Percentiles rank a stretch among this genome's conserved stretches.
phyloP scores from a whole-genome alignment of 2,797 vertebrate genomes.

The Siniperca scherzeri region DNA sequence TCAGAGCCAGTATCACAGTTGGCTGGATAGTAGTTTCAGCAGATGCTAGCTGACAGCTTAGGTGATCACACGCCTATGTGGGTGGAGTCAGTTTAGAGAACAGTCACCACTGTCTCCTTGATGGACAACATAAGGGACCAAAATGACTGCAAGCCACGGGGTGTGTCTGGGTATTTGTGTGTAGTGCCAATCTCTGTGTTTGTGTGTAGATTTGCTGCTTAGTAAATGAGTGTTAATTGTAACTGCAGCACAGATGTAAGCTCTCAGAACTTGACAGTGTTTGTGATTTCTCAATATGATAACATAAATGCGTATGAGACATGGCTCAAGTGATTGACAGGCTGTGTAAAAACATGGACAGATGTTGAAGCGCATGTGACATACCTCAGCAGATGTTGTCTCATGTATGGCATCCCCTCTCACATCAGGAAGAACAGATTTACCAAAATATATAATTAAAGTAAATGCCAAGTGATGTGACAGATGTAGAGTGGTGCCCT shows the following conservation, averaged over 20 bases:
- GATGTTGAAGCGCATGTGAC: conserved; percentile 84
- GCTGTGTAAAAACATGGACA: conserved; percentile 80
- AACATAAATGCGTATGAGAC: conserved; percentile 66
- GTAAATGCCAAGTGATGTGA: conserved; percentile 80
- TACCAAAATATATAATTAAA: conserved; percentile 88
- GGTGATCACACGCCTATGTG: conserved; percentile 83
- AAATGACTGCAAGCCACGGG: conserved; percentile 83
- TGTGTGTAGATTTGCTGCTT: conserved; percentile 45
- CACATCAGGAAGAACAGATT: conserved; percentile 88
- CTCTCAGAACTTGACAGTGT: conserved; percentile 66
- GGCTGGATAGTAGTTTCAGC: conserved; percentile 81
- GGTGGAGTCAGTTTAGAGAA: conserved; percentile 83
- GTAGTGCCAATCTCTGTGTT: conserved; percentile 70
- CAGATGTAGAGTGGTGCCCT: conserved; percentile 83
- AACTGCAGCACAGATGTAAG: conserved; percentile 65
- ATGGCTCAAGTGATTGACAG: conserved; percentile 80
- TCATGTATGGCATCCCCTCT: conserved; percentile 81
- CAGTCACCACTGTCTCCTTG: conserved; percentile 82
- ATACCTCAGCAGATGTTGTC: conserved; percentile 86
- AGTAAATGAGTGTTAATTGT: conserved; percentile 65
- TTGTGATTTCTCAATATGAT: conserved; percentile 64
- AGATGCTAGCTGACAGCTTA: conserved; percentile 86
- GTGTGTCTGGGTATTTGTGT: conserved; percentile 76
- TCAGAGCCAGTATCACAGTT: conserved; percentile 75
- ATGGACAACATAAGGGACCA: conserved; percentile 86